phyloP scores from a whole-genome alignment of 2,888 invertebrate genomes.

The Clepsis dumicolana region DNA sequence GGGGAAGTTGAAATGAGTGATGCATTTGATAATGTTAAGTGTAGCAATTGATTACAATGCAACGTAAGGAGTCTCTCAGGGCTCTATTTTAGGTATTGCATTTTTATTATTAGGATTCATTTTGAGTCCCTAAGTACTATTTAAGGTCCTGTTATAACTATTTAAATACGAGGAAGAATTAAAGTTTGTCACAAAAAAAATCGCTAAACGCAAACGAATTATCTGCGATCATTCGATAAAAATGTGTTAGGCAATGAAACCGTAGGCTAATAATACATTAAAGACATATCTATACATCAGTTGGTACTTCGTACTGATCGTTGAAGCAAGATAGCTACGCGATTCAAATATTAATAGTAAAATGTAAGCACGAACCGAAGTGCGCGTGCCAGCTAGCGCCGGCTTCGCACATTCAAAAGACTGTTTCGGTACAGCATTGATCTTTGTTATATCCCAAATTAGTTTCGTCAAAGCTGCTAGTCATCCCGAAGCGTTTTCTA shows the following conservation, averaged over 20 bases:
- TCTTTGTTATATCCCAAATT: conserved; percentile 85
- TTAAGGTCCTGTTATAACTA: neutral
- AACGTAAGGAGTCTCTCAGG: neutral
- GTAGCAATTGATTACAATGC: neutral
- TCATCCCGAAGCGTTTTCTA: conserved; percentile 82
- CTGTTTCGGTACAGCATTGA: conserved; percentile 81
- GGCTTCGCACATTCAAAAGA: conserved; percentile 75
- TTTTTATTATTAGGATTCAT: neutral
- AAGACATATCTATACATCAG: conserved; percentile 4
- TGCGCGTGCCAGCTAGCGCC: conserved; percentile 66
- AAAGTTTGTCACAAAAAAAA: neutral
- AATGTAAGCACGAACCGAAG: conserved; percentile 48
- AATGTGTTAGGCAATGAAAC: neutral
- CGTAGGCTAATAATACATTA: neutral
- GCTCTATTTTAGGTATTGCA: neutral
- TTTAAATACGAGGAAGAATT: neutral
- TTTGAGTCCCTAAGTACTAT: neutral
- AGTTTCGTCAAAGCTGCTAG: conserved; percentile 82
- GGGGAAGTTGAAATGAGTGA: neutral
- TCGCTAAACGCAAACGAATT: neutral
- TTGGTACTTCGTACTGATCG: conserved; percentile 2
- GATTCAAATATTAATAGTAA: conserved; percentile 36
- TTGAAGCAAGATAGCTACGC: conserved; percentile 19
- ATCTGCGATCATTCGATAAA: neutral
- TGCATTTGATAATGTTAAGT: neutral